Base-by-base conservation (phyloP, 2,113 vertebrate species). In the Galeopterus variegatus region DNA sequence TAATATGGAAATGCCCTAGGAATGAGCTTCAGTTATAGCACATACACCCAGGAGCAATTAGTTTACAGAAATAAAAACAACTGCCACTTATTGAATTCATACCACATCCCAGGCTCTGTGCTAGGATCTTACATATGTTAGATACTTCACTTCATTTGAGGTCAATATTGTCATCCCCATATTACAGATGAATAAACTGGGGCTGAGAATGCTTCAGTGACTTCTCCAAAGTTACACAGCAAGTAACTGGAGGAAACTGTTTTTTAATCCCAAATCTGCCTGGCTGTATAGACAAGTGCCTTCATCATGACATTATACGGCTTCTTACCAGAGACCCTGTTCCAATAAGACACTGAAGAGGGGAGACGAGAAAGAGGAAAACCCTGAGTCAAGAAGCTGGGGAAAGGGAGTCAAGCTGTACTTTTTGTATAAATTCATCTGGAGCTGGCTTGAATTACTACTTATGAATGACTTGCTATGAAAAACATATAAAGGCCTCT, bases 401-500 rank as follows among this genome's bases (percentile, higher is more conserved):
- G 31, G 45, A 23, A 89, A 88, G 50, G 13, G 36, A 52, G 28
- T 62, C n/a, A 56, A n/a, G 13, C 8, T 67, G 54, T 54, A 45
- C 17, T 48, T 88, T 73, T 26, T 64, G 18, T 77, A 2, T 76
- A 70, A n/a, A 13, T 85, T 62, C 89, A 15, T 80, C 92, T 81
- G 17, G 54, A n/a, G 13, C 36, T 85, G 19, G 6, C 52, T 69
- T 75, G 28, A 88, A 58, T 93, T 64, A 15, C 23, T 73, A 19
- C 6, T 92, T 90, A 77, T 50, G 70, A 88, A 60, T 36, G 33
- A 62, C 60, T 88, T 28, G 36, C 50, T 94, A 31, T 95, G 65
- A 48, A 93, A 81, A 76, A 76, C 6, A 6, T 67, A 62, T 14
- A 64, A 93, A 92, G 60, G 4, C 21, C 72, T 70, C 24, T 85